A percentile compares a stretch with the other conserved stretches of the same genome.
phyloP scores from a whole-genome alignment of 2,113 vertebrate genomes.

The Tinamus guttatus region DNA sequence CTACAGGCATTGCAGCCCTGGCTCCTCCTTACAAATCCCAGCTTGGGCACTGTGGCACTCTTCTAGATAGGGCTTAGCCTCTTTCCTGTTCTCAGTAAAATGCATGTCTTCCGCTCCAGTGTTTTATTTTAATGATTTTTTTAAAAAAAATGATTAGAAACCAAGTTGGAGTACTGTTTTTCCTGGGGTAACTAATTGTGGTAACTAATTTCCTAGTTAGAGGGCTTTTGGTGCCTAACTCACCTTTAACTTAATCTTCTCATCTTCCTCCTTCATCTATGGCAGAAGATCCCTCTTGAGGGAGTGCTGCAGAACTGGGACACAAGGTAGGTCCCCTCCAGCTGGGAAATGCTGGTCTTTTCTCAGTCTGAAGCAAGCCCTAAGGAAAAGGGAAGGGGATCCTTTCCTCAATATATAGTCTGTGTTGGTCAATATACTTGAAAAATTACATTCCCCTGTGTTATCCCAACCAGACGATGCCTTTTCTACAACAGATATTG shows the following conservation, averaged over 20 bases:
- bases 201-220: background rate
- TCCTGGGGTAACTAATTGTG: background rate
- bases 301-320: background rate
- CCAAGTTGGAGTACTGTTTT: background rate
- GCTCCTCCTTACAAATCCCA: background rate
- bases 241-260: background rate
- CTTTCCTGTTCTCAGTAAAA: background rate
- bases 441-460: background rate
- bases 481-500: background rate
- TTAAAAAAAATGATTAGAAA: background rate
- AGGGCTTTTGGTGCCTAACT: background rate
- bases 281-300: background rate
- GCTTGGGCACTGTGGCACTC: accelerated
- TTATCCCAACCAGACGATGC: background rate
- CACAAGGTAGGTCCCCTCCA: background rate
- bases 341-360: background rate
- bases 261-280: background rate
- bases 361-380: background rate
- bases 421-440: background rate
- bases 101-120: background rate
- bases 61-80: background rate
- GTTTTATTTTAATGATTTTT: background rate
- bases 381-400: accelerated
- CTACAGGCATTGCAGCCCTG: background rate
- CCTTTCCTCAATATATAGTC: background rate